Evolutionary conservation across 2,888 invertebrate species (phyloP), one percentile per base, ranked within the genome.

Genomic region (Eremobia ochroleuca): DNA sequence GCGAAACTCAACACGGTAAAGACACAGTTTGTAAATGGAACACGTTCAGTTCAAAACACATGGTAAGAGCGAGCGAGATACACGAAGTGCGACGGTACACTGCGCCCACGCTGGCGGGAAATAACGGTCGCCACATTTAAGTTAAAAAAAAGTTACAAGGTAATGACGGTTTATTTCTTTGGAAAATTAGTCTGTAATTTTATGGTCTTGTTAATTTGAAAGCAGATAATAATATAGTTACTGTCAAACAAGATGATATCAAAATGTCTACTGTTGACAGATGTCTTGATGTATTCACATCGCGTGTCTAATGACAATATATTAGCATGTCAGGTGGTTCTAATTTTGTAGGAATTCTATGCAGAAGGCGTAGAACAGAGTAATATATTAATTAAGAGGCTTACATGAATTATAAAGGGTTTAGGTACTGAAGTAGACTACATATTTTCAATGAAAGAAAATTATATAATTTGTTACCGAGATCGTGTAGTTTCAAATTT

Each of bases 51-150:
- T 84, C 77, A 89, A 73, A 85, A 83, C 76, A 76, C 88, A 86
- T 82, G 69, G 78, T 80, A 77, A 88, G 94, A 93, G 94, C 93
- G 93, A 94, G 94, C 90, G 94, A 93, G 94, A 94, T 90, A 92
- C 91, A 93, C 88, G 90, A 91, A 88, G 82, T 82, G 83, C 88
- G 90, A 79, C 78, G 87, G 80, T 81, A 70, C 82, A 94, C 93
- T 93, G 93, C 91, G 92, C 77, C 73, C 55, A 90, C 92, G 87
- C 90, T 78, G 86, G 76, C 87, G 86, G 65, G 37, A 77, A 85
- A 82, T 90, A 92, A 91, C 92, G 92, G 92, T 83, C 85, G 76
- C 74, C 87, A 82, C 79, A 81, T 87, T 83, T 74, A 76, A 81
- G 72, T 75, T 25, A 37, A 69, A 85, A 77, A 85, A 82, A 86